Evolutionary conservation across 2,797 vertebrate genomes (phyloP), one percentile per base, ranked within the genome.

Genomic region (Margarornis squamiger): DNA sequence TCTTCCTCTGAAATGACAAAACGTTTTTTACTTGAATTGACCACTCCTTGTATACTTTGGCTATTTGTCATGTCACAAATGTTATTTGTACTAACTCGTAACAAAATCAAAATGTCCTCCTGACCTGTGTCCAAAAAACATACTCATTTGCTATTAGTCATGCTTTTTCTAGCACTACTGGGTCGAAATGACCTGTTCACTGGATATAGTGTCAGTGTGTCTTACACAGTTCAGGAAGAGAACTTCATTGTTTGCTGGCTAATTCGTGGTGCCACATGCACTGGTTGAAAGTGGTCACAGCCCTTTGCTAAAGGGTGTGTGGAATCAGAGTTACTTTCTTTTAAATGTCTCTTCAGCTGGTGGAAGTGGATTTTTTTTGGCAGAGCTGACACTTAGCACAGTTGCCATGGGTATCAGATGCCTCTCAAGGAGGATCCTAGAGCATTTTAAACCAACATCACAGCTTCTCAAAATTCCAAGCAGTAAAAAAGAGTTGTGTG

Each of bases 181-280:
- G 91, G 95, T 96, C 95, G 92, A 76, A 90, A 57, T 0, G 93
- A 95, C 94, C 92, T 45, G 39, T 43, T 92, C 36, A 2, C 24
- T 79, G 80, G 61, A 34, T 79, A 1, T 20, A 39, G 55, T 8
- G 34, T 90, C 86, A 90, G 38, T 9, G 9, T 63, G 63, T 73
- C 88, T 93, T 26, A 43, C 8, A 29, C 61, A 39, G 14, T 19
- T 77, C 57, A 20, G 34, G 29, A 75, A 45, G 0, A 76, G 78
- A 62, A 80, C 43, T 45, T 45, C 20, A 45, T 34, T 41, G 10
- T 36, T 86, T 39, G 14, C 30, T 55, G 57, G 29, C 32, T 70
- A 16, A 71, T 32, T 21, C 2, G 0, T 55, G 20, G 20, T 43
- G 9, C 30, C 8, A 29, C 12, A 59, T 41, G 61, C 6, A 3